Conservation (phyloP, 2,888 invertebrate genomes). For the Sycophila texana region DNA sequence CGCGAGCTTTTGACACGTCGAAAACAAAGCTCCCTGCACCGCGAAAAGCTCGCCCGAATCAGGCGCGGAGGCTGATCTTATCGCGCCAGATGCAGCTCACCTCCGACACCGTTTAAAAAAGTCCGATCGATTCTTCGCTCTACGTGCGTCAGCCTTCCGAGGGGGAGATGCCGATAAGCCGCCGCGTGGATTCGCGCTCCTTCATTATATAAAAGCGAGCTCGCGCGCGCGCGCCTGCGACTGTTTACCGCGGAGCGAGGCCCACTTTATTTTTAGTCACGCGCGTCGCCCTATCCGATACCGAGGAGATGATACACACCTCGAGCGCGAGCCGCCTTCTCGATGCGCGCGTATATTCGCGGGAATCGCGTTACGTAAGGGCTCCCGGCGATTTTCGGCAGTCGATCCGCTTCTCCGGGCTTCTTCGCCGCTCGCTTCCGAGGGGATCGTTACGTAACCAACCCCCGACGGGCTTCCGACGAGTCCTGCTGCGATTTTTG, state of each 20-base stretch:
- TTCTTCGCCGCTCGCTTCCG: neutral
- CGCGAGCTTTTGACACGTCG: conserved; percentile 15
- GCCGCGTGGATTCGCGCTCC: conserved; percentile 64
- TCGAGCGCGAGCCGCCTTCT: neutral
- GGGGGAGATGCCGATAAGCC: conserved; percentile 5
- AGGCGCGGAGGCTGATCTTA: neutral
- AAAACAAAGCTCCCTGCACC: conserved; percentile 14
- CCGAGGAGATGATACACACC: conserved; percentile 17
- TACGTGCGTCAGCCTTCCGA: no score
- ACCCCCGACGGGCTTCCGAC: no score
- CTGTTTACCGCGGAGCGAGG: conserved; percentile 65
- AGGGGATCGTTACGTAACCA: conserved; percentile 24
- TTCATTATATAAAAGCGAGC: conserved; percentile 71
- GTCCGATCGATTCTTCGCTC: no score
- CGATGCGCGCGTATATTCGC: conserved; percentile 20
- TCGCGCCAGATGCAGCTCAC: neutral
- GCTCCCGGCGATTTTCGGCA: conserved; percentile 45
- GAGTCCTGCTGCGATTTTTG: no score
- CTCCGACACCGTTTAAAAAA: neutral
- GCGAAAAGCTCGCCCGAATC: neutral
- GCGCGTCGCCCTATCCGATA: conserved; percentile 54
- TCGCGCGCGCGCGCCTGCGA: conserved; percentile 45
- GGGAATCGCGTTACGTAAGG: conserved; percentile 19
- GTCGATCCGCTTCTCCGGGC: conserved; percentile 1
- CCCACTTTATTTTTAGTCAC: conserved; percentile 67